Evolutionary conservation across 2,113 vertebrate species (phyloP), one percentile per base, ranked within the genome.

Genomic region (Phyllostomus hastatus): DNA sequence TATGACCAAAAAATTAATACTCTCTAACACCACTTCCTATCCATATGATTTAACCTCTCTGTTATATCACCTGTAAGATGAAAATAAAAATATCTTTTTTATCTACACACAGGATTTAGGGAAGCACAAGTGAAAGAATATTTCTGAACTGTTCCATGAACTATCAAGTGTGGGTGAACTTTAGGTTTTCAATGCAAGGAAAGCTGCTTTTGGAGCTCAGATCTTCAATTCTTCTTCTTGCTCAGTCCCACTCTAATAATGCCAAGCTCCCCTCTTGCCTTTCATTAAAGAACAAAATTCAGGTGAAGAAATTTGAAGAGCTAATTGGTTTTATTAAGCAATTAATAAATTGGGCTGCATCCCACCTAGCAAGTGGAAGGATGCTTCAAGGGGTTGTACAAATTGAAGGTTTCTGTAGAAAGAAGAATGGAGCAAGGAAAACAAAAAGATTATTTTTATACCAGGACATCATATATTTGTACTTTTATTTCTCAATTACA

Each of bases 1-100:
- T 73, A 61, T 91, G 61, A 94, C 48, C 41, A 76, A 88, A 35
- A 43, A 78, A 95, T 48, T 76, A 87, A 46, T 97, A 85, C 24
- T 87, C 26, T 85, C 33, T 88, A 78, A 93, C 61, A 43, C 46
- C 22, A 38, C 43, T 76, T 91, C 72, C 28, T 64, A 38, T 69
- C 26, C 41, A 1, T 64, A 26, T 8, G 38, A 43, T 16, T 86
- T 85, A 88, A 73, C 61, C 10, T 50, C 12, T 91, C 52, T 54
- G 11, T 81, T 61, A 52, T 82, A 92, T 24, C 43, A 8, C 15
- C 5, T 48, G 83, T n/a, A 81, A 79, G 64, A 35, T 73, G 5
- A 67, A 19, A 96, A 81, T 93, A 38, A 78, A 92, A 72, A 35
- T 38, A 28, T 33, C 2, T 54, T 57, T 73, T 48, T 54, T 50